Evolutionary conservation across 2,888 invertebrate species (phyloP).

Genomic region (Parelbella ahira): DNA sequence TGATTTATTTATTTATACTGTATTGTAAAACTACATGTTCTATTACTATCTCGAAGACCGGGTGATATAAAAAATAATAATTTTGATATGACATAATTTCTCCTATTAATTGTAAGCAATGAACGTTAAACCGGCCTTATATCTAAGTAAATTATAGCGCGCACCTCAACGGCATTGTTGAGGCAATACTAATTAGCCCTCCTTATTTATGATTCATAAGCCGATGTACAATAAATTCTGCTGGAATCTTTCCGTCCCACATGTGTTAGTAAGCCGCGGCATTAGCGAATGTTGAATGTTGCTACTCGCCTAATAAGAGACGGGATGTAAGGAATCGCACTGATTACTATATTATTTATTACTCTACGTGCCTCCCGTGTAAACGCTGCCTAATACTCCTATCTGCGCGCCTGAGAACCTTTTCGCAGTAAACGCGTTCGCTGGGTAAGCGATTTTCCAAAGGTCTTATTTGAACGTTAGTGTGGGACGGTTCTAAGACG

Average conservation of each 20-base stretch:
- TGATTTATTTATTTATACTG: no score
- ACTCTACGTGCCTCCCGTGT: slow-evolving; percentile 77
- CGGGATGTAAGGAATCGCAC: slow-evolving; percentile 79
- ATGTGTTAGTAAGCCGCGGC: slow-evolving; percentile 75
- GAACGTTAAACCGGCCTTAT: slow-evolving; percentile 4
- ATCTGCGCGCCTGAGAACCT: slow-evolving; percentile 60
- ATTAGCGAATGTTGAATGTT: slow-evolving; percentile 78
- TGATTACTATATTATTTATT: slow-evolving; percentile 81
- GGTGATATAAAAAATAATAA: no score
- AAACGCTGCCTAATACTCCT: slow-evolving; percentile 77
- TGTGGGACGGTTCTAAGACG: slow-evolving; percentile 50
- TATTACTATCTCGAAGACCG: no score
- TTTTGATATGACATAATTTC: no score
- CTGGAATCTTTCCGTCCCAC: slow-evolving; percentile 75
- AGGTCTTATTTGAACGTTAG: slow-evolving; percentile 23
- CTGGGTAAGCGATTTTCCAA: slow-evolving; percentile 6
- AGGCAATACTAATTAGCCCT: slow-evolving; percentile 74
- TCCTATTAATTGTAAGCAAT: not conserved
- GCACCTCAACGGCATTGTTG: slow-evolving; percentile 42
- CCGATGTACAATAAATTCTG: slow-evolving; percentile 77
- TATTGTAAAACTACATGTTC: no score
- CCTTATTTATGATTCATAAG: slow-evolving; percentile 80
- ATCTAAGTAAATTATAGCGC: slow-evolving; percentile 40
- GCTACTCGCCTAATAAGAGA: slow-evolving; percentile 76
- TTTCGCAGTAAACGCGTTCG: slow-evolving; percentile 38